Evolutionary conservation across 2,888 invertebrate genomes (phyloP).

Genomic region (Neoascia interrupta): DNA sequence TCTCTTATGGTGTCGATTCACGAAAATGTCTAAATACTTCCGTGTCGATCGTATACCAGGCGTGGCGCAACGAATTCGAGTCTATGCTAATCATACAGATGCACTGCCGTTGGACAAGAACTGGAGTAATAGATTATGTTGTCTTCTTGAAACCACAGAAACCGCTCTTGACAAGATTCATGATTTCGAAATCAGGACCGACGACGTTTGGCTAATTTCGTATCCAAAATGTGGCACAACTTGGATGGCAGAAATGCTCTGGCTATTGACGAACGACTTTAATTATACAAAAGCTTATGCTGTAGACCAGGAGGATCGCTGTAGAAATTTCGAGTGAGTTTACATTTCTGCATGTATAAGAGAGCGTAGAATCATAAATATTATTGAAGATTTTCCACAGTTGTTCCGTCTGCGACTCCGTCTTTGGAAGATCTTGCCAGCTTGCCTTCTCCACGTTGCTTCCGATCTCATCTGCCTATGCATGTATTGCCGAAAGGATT

Average conservation of each 20-base stretch:
- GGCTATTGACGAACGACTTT: slow-evolving; percentile 55
- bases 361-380: neutral
- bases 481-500: slow-evolving; percentile 56
- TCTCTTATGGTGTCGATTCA: no score
- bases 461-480: slow-evolving; percentile 63
- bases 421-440: no score
- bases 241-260: slow-evolving; percentile 69
- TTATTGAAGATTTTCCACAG: no score
- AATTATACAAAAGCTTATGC: slow-evolving; percentile 42
- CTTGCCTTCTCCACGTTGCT: slow-evolving; percentile 45
- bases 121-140: neutral
- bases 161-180: neutral
- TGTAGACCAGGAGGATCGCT: slow-evolving; percentile 21
- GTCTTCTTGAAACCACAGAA: neutral
- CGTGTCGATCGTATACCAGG: neutral
- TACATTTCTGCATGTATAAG: neutral
- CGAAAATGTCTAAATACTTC: neutral
- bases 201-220: slow-evolving; percentile 67
- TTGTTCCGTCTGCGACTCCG: no score
- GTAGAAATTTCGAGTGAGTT: slow-evolving; percentile 61
- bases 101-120: neutral
- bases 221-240: slow-evolving; percentile 69
- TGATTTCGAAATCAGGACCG: neutral
- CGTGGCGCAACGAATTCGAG: neutral
- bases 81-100: neutral